Percentiles rank a stretch among this genome's conserved stretches.
Conservation (phyloP, 2,797 vertebrate genomes). For the Sebastes flavidus region DNA sequence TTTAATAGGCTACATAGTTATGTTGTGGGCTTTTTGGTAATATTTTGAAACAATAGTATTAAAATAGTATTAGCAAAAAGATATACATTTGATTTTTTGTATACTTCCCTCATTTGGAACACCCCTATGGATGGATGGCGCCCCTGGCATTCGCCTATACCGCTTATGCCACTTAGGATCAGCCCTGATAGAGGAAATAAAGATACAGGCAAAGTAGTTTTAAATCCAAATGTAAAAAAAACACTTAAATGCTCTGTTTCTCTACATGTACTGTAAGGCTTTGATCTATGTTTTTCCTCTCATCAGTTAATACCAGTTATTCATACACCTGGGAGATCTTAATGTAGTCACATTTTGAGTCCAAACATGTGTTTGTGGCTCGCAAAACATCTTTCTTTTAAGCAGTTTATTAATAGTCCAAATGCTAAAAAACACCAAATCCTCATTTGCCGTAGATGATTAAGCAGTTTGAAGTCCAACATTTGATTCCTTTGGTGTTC, state of each 20-base stretch:
- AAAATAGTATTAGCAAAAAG: no score
- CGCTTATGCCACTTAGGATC: no score
- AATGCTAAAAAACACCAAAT: neutral
- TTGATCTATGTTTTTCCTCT: neutral
- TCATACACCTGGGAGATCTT: neutral
- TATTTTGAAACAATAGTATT: no score
- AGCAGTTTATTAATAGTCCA: neutral
- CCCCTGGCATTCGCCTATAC: no score
- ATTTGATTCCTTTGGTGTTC: neutral
- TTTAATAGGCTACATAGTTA: no score
- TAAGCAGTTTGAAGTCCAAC: neutral
- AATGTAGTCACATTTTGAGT: neutral
- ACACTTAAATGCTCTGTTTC: neutral
- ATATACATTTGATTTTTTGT: accelerated
- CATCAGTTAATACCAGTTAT: neutral
- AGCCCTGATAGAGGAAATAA: no score
- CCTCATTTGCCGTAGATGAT: neutral
- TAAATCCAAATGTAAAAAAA: no score
- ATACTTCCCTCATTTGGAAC: accelerated
- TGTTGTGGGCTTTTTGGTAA: no score
- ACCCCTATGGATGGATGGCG: no score
- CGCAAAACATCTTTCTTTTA: neutral
- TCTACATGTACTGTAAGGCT: neutral
- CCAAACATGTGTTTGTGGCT: neutral
- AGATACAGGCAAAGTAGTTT: no score